Conservation (phyloP, 2,797 vertebrate genomes). For the Eulemur coronatus region DNA sequence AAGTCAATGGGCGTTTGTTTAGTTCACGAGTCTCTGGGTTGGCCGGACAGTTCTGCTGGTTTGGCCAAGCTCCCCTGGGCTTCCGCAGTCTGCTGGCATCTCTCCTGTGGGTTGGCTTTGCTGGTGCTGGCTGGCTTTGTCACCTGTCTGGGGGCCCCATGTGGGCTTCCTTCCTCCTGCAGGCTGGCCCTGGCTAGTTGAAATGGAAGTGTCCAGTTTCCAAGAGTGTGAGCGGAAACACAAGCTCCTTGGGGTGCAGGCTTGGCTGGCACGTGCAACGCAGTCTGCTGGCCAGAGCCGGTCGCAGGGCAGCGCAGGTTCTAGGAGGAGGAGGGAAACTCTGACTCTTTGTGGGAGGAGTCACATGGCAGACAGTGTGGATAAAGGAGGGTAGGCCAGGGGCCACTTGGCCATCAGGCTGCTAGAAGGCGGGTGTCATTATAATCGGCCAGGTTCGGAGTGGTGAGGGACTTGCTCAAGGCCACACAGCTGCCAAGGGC, state of each 20-base stretch:
- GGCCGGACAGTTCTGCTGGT: not conserved
- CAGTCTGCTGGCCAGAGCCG: not conserved
- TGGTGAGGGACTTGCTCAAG: not conserved
- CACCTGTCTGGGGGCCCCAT: not conserved
- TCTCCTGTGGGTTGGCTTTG: not conserved
- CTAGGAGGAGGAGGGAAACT: not conserved
- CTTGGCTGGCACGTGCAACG: fast-evolving
- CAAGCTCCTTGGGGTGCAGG: too few relatives aligned
- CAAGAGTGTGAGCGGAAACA: not conserved
- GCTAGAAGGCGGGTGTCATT: not conserved
- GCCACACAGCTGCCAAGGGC: not conserved
- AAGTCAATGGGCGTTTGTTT: not conserved
- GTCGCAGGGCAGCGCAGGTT: fast-evolving
- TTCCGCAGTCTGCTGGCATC: not conserved
- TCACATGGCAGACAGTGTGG: not conserved
- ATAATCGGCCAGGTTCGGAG: not conserved
- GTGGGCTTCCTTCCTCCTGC: not conserved
- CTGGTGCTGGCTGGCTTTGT: not conserved
- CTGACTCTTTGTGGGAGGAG: too few relatives aligned
- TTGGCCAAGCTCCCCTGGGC: not conserved
- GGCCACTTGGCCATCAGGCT: not conserved
- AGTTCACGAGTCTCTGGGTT: not conserved
- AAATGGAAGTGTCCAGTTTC: not conserved
- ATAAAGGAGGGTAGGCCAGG: fast-evolving
- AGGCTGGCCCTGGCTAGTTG: not conserved